Evolutionary conservation across 2,888 invertebrate species (phyloP).

Genomic region (Bombyx huttoni): DNA sequence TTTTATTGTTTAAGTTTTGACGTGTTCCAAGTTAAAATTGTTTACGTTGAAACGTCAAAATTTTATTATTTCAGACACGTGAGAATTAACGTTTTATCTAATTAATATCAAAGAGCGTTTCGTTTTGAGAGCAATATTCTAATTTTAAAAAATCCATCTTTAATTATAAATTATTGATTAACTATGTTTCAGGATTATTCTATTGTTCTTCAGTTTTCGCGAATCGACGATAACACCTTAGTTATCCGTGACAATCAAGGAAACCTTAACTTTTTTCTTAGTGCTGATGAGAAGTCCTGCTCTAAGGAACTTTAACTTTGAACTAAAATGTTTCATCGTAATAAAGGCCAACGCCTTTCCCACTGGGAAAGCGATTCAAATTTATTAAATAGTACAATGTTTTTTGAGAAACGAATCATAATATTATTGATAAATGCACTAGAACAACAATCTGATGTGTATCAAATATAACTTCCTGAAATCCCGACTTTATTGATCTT

Average conservation of each 20-base stretch:
- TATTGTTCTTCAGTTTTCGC: background rate
- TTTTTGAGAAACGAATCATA: background rate
- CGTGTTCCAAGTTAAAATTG: background rate
- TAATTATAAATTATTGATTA: background rate
- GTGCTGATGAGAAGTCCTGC: too few species aligned
- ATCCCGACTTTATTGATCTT: slow-evolving; percentile 11
- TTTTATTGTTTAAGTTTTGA: background rate
- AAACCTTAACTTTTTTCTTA: too few species aligned
- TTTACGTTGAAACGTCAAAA: background rate
- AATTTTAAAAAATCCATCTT: background rate
- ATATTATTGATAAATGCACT: background rate
- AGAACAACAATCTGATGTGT: background rate
- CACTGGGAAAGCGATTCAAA: too few species aligned
- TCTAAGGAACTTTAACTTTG: too few species aligned
- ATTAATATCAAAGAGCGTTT: too few species aligned
- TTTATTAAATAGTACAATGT: too few species aligned
- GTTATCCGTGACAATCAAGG: background rate
- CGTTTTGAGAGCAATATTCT: background rate
- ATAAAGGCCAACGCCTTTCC: too few species aligned
- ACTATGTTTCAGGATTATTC: background rate
- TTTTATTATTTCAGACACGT: background rate
- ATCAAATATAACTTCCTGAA: background rate
- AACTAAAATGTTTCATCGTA: too few species aligned
- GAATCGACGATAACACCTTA: background rate
- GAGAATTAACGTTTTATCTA: too few species aligned